Evolutionary conservation across 2,888 invertebrate species (phyloP), one percentile per base, ranked within the genome.

Genomic region (Rhopalosiphum nymphaeae): DNA sequence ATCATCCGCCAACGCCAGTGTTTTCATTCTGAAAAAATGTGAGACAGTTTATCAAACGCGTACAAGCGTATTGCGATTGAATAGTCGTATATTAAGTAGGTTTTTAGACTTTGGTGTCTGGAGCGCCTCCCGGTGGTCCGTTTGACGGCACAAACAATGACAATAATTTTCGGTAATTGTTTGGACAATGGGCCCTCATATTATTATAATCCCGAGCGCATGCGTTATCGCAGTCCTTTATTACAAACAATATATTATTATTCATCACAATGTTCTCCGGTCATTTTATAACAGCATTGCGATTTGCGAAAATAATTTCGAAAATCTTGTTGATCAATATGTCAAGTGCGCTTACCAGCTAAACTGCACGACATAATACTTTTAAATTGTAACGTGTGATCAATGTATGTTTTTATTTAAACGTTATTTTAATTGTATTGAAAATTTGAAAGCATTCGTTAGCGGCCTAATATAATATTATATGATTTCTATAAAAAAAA

Each of bases 91-190:
- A 67, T 36, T 36, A 36, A 21, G 36, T 36, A 36, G 36, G 78
- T 78, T 2, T 42, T 26, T 42, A 26, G 85, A 13, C 44, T 44
- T 36, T 36, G 26, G 85, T 29, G 44, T 44, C 9, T 16, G 36
- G 36, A 36, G 36, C 78, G 36, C 78, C 36, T 36, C 36, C 21
- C 78, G 78, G 78, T 78, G 78, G 78, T 67, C 78, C 53, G 21
- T 44, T 44, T 29, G 57, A 13, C 89, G 57, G 44, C 36, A 49
- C 61, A 61, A 61, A 89, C 89, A 89, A 89, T 57, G 89, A 57
- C 89, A 61, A 57, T 89, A 61, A 89, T 89, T 89, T 88, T 88
- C 36, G 57, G 61, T 89, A 44, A 89, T 89, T 89, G 56, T 89
- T 89, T 42, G 42, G 56, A 89, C 89, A 89, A 89, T 89, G 56